Conservation (phyloP, 2,113 vertebrate species). For the Nibea coibor region DNA sequence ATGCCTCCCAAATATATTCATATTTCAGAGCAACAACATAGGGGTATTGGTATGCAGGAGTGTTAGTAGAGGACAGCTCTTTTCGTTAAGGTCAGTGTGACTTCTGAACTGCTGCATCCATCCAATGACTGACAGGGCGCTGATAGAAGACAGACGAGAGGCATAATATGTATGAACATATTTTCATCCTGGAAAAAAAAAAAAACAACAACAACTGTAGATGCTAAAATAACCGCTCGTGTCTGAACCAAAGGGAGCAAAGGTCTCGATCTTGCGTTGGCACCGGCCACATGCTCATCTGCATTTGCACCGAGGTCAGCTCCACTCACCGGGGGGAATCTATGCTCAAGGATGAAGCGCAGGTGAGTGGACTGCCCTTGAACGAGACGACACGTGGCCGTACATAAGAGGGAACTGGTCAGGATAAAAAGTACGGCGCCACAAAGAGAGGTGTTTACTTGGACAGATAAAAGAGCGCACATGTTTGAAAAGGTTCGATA, state of each 20-base stretch:
- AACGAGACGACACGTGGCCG: constrained; percentile 46
- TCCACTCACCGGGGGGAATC: constrained; percentile 37
- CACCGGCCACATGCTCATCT: constrained; percentile 69
- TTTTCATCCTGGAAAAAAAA: constrained; percentile 43
- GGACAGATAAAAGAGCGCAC: constrained; percentile 28
- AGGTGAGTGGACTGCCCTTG: constrained; percentile 72
- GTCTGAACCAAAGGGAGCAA: constrained; percentile 66
- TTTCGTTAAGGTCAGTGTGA: constrained; percentile 66
- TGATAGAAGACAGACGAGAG: constrained; percentile 65
- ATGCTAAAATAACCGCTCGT: constrained; percentile 63
- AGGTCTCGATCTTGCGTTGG: constrained; percentile 69
- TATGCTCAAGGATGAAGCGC: constrained; percentile 56
- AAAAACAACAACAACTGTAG: constrained; percentile 39
- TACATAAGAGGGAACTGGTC: constrained; percentile 49
- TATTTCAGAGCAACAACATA: constrained; percentile 31
- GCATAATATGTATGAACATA: constrained; percentile 40
- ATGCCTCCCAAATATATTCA: constrained; percentile 36
- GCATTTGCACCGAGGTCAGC: constrained; percentile 78
- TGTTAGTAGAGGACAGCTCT: constrained; percentile 31
- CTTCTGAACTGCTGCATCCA: constrained; percentile 59
- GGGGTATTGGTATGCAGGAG: constrained; percentile 59
- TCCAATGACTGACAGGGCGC: constrained; percentile 56
- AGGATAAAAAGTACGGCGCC: constrained; percentile 8
- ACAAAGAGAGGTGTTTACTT: constrained; percentile 44
- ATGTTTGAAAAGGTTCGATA: constrained; percentile 55